Evolutionary conservation across 2,888 invertebrate species (phyloP).

Genomic region (Neoascia interrupta): DNA sequence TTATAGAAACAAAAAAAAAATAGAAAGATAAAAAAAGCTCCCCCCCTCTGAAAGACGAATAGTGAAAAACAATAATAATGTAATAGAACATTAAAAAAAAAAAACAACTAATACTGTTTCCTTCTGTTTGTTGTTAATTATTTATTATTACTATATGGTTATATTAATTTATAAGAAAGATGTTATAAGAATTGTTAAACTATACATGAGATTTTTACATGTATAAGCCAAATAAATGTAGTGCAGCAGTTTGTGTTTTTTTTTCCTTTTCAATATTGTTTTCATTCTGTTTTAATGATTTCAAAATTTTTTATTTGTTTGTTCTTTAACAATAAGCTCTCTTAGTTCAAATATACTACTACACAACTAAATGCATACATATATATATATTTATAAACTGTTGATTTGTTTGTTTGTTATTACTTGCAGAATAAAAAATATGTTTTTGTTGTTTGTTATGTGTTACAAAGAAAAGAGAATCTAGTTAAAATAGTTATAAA

Average conservation of each 20-base stretch:
- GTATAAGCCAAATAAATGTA: conserved; percentile 58
- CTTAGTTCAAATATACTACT: conserved; percentile 63
- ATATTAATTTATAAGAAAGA: conserved; percentile 56
- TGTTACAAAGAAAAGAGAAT: conserved; percentile 73
- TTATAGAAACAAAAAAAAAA: conserved; percentile 6
- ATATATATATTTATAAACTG: conserved; percentile 64
- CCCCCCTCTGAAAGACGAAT: conserved; percentile 51
- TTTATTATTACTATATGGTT: conserved; percentile 66
- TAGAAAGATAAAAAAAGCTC: conserved; percentile 13
- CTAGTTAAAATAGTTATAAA: conserved; percentile 63
- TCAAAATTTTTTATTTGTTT: conserved; percentile 36
- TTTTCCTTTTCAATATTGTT: neutral
- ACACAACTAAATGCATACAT: conserved; percentile 40
- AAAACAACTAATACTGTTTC: conserved; percentile 26
- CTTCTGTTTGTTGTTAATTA: conserved; percentile 66
- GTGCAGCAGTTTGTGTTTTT: conserved; percentile 38
- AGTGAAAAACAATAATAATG: conserved; percentile 56
- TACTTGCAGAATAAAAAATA: conserved; percentile 37
- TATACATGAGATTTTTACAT: conserved; percentile 39
- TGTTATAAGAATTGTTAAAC: conserved; percentile 48
- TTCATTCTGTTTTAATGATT: conserved; percentile 15
- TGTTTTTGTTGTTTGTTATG: conserved; percentile 66
- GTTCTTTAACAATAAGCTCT: conserved; percentile 56
- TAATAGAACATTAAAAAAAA: conserved; percentile 38
- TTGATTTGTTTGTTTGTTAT: conserved; percentile 70